phyloP scores from a whole-genome alignment of 1,140 invertebrate genomes.

The Aporrectodea caliginosa region DNA sequence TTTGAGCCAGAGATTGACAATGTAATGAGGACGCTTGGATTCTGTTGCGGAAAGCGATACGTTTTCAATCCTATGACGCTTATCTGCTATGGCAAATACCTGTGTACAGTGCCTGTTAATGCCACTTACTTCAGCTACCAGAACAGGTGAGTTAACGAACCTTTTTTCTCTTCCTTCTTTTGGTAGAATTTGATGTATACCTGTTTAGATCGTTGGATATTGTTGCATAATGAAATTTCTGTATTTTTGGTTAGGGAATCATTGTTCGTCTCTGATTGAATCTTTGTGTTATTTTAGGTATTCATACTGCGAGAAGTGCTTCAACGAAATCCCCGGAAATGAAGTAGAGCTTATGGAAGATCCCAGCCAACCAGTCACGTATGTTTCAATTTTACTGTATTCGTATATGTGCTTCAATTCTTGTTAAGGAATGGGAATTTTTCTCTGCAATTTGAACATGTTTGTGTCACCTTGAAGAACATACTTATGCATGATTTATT shows the following conservation, averaged over 20 bases:
- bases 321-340: conserved; percentile 6
- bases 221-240: too few relatives aligned
- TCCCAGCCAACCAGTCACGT: conserved; percentile 2
- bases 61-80: conserved; percentile 98
- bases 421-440: too few relatives aligned
- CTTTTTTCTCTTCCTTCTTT: too few relatives aligned
- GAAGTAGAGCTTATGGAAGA: conserved; percentile 13
- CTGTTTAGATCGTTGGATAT: too few relatives aligned
- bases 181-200: too few relatives aligned
- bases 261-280: too few relatives aligned
- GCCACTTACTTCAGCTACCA: conserved; percentile 97
- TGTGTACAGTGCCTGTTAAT: conserved; percentile 96
- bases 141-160: conserved; percentile 93
- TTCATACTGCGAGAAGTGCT: conserved; percentile 22
- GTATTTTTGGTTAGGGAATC: too few relatives aligned
- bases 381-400: neutral
- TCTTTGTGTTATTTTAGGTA: too few relatives aligned
- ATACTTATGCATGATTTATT: too few relatives aligned
- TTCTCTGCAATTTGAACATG: too few relatives aligned
- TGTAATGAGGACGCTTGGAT: conserved; percentile 95
- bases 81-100: conserved; percentile 96
- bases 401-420: too few relatives aligned
- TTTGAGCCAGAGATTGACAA: conserved; percentile 20
- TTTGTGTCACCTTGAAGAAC: too few relatives aligned
- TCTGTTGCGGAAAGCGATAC: conserved; percentile 98